Base-by-base conservation (phyloP, 2,888 invertebrate species). In the Meloe dianella region DNA sequence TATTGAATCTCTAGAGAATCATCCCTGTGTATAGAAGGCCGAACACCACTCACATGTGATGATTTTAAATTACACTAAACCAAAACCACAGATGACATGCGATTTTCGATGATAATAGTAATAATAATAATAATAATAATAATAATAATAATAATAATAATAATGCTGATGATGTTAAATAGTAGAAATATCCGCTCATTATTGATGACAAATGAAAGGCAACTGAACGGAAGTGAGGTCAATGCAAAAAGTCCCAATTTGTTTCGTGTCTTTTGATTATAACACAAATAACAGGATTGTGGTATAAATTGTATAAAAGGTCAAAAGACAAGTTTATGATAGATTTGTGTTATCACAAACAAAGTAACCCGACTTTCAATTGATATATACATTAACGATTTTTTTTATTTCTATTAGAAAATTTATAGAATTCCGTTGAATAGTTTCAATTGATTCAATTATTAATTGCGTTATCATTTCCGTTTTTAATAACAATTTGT, bases 11-110 rank as follows among this genome's bases (percentile, higher is more conserved):
- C 47, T 20, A 47, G 47, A 20, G 47, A 10, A 62, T 61, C 61
- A 66, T 73, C 68, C 72, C 41, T n/a, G 12, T 4, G 14, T 35
- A 35, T 35, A 35, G 12, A 35, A 4, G n/a, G n/a, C 2, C 4
- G 17, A 17, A 71, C 71, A 62, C 54, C 62, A 68, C 74, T 74
- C 78, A 76, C 77, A 74, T 72, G 71, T 75, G 77, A 79, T 79
- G 78, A 80, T 79, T 79, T 79, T 78, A 79, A 80, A 80, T 81
- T 77, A 78, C 77, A 75, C 24, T 57, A 59, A 22, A n/a, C 73
- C 71, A 75, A n/a, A n/a, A 81, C 77, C 78, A 70, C 77, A 74
- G 73, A 74, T 73, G 74, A 77, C 76, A 78, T 75, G 76, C 72
- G 32, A 32, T 32, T 32, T 32, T 10, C 10, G 7, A 32, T 32